These are phyloP conservation scores for Triplophysa rosa DNA, from an alignment of 2,113 vertebrate species.

Conservation along the genomic window DNA sequence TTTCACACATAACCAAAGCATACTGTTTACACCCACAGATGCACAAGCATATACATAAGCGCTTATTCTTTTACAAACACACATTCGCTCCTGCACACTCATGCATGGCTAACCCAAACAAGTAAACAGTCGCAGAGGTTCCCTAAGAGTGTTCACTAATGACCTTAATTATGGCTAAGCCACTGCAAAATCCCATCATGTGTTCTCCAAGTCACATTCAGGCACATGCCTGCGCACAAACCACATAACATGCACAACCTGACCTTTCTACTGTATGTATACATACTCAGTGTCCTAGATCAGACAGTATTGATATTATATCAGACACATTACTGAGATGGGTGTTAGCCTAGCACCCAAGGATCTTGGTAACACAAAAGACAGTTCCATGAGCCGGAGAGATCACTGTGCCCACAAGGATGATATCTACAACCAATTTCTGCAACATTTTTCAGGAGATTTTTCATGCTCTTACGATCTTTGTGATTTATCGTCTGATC, in stretches of 20 bases:
- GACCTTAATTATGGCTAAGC: constrained; percentile 51
- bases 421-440: too few relatives aligned
- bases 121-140: not conserved
- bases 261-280: not conserved
- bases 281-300: too few relatives aligned
- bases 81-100: not conserved
- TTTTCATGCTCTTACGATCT: not conserved
- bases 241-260: not conserved
- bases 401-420: not conserved
- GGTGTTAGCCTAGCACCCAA: not conserved
- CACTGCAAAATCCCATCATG: constrained; percentile 67
- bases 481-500: not conserved
- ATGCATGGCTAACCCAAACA: constrained; percentile 7
- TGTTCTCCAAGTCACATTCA: constrained; percentile 50
- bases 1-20: not conserved
- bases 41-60: not conserved
- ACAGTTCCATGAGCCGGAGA: too few relatives aligned
- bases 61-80: not conserved
- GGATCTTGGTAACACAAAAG: not conserved
- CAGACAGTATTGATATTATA: not conserved
- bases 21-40: not conserved
- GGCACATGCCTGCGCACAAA: constrained; percentile 20
- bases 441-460: too few relatives aligned
- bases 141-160: constrained; percentile 54
- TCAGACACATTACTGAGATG: not conserved